Percentiles rank a stretch among this genome's conserved stretches.
These are phyloP conservation scores for Temnothorax ravouxi DNA, from an alignment of 2,888 invertebrate genomes.

Conservation along the genomic window DNA sequence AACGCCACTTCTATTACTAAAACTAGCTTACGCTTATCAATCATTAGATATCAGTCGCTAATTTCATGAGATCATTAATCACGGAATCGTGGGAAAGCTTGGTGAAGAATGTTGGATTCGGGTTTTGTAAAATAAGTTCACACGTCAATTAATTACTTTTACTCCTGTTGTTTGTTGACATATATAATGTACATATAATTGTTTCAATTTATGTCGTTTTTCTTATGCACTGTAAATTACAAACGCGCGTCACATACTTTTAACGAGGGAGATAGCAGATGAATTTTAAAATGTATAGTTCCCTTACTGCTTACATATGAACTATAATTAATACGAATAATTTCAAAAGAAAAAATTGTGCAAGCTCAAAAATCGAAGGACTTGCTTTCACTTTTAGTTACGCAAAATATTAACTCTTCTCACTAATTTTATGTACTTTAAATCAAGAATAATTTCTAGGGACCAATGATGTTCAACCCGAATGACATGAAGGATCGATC, in stretches of 20 bases:
- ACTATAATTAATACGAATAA: slow-evolving; percentile 29
- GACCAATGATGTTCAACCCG: slow-evolving; percentile 84
- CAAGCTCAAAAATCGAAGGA: slow-evolving; percentile 1
- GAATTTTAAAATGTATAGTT: slow-evolving; percentile 5
- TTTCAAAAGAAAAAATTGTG: neutral
- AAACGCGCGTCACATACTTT: slow-evolving; percentile 7
- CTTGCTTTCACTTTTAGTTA: slow-evolving; percentile 2
- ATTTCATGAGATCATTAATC: slow-evolving; percentile 31
- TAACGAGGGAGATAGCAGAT: neutral
- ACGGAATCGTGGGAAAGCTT: slow-evolving; percentile 73
- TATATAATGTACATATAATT: neutral
- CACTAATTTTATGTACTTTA: slow-evolving; percentile 22
- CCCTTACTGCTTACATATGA: slow-evolving; percentile 34
- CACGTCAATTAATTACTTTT: slow-evolving; percentile 31
- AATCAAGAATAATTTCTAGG: slow-evolving; percentile 74
- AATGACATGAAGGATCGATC: slow-evolving; percentile 81
- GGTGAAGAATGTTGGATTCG: slow-evolving; percentile 67
- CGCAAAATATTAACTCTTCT: neutral
- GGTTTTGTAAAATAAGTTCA: slow-evolving; percentile 53
- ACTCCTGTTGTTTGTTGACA: slow-evolving; percentile 23
- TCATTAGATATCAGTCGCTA: slow-evolving; percentile 31
- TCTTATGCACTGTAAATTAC: slow-evolving; percentile 20
- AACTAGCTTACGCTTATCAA: slow-evolving; percentile 62
- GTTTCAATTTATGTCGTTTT: slow-evolving; percentile 12
- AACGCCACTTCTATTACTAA: slow-evolving; percentile 32